Percentiles rank a stretch among this genome's conserved stretches.
Evolutionary conservation across 2,113 vertebrate species (phyloP).

Genomic region (Pholis gunnellus): DNA sequence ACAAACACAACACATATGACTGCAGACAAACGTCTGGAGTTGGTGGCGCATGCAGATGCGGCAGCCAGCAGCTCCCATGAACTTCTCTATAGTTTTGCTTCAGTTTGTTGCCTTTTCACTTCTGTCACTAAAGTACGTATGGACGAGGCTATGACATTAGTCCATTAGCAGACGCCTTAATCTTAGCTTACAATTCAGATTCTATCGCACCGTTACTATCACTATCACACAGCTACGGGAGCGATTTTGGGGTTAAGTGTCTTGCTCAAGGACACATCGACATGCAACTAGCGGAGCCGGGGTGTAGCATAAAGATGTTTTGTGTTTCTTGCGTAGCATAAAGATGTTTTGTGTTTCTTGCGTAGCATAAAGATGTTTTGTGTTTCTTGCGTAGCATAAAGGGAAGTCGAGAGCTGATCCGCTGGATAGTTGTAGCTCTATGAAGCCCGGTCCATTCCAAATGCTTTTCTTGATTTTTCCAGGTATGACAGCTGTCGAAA

Average conservation of each 20-base stretch:
- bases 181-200: too few species aligned
- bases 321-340: too few species aligned
- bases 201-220: too few species aligned
- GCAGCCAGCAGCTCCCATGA: not conserved
- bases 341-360: too few species aligned
- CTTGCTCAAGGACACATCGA: too few species aligned
- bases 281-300: too few species aligned
- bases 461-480: not conserved
- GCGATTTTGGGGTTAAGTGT: too few species aligned
- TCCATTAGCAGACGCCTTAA: too few species aligned
- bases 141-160: not conserved
- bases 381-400: not conserved
- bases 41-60: not conserved
- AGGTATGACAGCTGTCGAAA: not conserved
- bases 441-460: not conserved
- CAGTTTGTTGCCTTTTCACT: not conserved
- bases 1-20: conserved; percentile 12
- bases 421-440: not conserved
- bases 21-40: not conserved
- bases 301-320: too few species aligned
- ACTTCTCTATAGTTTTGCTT: not conserved
- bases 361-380: too few species aligned
- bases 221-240: too few species aligned
- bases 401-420: not conserved
- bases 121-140: not conserved